Evolutionary conservation across 2,113 vertebrate genomes (phyloP).

Genomic region (Phyllostomus hastatus): DNA sequence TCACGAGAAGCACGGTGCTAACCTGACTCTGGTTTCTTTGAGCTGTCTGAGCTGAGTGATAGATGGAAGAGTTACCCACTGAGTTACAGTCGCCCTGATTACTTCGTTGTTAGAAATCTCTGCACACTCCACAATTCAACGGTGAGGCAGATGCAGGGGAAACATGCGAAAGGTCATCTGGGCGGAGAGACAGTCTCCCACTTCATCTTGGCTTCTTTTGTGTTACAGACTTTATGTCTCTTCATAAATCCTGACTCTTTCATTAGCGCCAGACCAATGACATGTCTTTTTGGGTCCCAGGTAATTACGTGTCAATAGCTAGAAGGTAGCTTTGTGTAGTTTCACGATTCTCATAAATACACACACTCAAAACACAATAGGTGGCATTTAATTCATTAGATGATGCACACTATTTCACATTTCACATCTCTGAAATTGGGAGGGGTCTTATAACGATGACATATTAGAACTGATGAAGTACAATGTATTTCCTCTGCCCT

Average conservation of each 20-base stretch:
- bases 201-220: not conserved
- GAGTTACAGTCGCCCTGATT: not conserved
- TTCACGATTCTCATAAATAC: not conserved
- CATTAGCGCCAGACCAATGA: not conserved
- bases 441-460: not conserved
- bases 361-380: not conserved
- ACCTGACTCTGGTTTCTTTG: not conserved
- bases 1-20: not conserved
- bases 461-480: not conserved
- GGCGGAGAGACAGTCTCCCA: not conserved
- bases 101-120: not conserved
- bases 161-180: not conserved
- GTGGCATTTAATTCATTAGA: not conserved
- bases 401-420: not conserved
- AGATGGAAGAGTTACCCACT: not conserved
- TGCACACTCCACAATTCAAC: not conserved
- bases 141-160: not conserved
- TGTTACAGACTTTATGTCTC: not conserved
- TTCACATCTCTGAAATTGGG: not conserved
- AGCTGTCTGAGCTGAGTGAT: not conserved
- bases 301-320: not conserved
- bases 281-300: not conserved
- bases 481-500: not conserved
- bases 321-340: not conserved
- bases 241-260: not conserved